phyloP scores from a whole-genome alignment of 1,140 invertebrate genomes.

The Physella acuta region DNA sequence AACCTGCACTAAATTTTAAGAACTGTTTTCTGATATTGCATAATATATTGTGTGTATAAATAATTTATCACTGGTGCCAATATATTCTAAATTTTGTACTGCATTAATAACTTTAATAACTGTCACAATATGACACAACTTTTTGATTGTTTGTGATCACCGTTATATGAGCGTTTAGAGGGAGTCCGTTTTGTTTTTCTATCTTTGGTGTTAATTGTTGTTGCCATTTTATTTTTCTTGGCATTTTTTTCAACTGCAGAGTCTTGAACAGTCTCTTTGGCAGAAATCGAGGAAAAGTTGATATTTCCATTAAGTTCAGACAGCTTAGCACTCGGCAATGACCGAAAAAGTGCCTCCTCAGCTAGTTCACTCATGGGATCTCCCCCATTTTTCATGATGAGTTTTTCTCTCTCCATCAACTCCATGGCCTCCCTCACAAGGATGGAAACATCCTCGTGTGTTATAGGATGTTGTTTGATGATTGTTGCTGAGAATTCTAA shows the following conservation, averaged over 20 bases:
- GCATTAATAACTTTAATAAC: not conserved
- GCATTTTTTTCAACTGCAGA: conserved; percentile 10
- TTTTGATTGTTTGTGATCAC: conserved; percentile 5
- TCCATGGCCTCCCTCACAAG: conserved; percentile 40
- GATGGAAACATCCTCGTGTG: conserved; percentile 31
- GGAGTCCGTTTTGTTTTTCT: conserved; percentile 6
- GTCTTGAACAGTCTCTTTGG: conserved; percentile 15
- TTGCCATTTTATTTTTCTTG: conserved; percentile 24
- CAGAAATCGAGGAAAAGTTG: not conserved
- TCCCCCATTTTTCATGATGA: conserved; percentile 32
- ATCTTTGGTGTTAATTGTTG: not conserved
- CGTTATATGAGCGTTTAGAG: not conserved
- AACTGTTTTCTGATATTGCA: too few relatives aligned
- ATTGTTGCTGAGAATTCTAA: conserved; percentile 45
- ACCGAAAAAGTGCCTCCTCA: conserved; percentile 18
- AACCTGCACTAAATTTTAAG: too few relatives aligned
- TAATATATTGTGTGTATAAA: too few relatives aligned
- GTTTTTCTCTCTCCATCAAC: conserved; percentile 38
- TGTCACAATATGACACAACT: conserved; percentile 20
- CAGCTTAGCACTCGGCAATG: conserved; percentile 12
- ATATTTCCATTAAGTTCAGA: not conserved
- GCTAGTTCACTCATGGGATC: conserved; percentile 38
- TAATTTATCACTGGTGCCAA: too few relatives aligned
- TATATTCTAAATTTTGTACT: too few relatives aligned
- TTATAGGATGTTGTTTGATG: conserved; percentile 44